Base-by-base conservation (phyloP, 1,140 invertebrate genomes). In the Lepidostoma basale region DNA sequence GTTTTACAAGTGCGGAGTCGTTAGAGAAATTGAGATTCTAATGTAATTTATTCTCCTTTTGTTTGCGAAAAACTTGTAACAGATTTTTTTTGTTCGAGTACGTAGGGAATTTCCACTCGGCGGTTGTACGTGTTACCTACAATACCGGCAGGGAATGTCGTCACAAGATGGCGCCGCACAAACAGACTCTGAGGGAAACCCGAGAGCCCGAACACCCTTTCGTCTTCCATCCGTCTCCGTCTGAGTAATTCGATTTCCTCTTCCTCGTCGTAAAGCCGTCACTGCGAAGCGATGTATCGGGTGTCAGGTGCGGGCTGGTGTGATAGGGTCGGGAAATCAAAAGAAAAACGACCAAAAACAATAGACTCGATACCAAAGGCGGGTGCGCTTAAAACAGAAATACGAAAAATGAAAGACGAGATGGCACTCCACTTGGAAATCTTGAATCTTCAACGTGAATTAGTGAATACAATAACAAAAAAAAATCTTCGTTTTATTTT, bases 241-340 rank as follows among this genome's bases (percentile, higher is more conserved):
- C 28, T 28, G 52, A 56, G 52, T 56, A 56, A 56, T 56, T 56
- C 52, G 52, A 56, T 56, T 56, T 56, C 52, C 30, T 56, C 52
- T 36, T 39, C 16, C 22, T 20, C 52, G 28, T 33, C 52, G 30
- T 56, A 22, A 56, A 56, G 52, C 30, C 30, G 30, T 39, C 52
- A 56, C 28, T 33, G 52, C 52, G 52, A 12, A 56, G 52, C 52
- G 16, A 36, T 33, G 52, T 56, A 56, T 56, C 52, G 52, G 52
- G 52, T 56, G 52, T 36, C 52, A 56, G 44, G 44, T 20, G 22
- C 3, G 3, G 20, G 8, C 14, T n/a, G 33, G 33, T 6, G 33
- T 10, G 45, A 12, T 49, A 12, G 16, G 52, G 18, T 56, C 28
- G 52, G 28, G 30, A 56, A 36, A 33, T 56, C 52, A 56, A 33